These are phyloP conservation scores for Polietes domitor DNA, from an alignment of 2,888 invertebrate species.

Conservation along the genomic window DNA sequence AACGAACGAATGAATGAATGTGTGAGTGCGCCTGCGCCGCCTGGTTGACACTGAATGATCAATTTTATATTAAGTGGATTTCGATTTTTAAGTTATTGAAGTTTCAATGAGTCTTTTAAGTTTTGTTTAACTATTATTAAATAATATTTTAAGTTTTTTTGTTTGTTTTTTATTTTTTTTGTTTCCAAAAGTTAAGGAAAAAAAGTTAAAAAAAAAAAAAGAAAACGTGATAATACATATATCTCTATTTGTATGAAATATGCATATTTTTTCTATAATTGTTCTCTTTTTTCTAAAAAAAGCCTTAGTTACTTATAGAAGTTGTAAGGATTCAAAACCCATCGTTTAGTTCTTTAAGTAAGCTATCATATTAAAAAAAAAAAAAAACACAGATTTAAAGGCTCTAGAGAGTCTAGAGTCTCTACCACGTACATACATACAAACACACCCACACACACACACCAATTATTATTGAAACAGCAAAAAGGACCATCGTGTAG, in stretches of 20 bases:
- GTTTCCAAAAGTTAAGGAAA: background rate
- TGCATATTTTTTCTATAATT: slow-evolving; percentile 15
- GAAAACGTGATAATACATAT: slow-evolving; percentile 37
- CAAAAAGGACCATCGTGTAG: slow-evolving; percentile 56
- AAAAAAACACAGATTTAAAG: background rate
- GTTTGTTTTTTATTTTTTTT: background rate
- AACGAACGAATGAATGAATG: slow-evolving; percentile 18
- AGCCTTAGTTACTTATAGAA: slow-evolving; percentile 41
- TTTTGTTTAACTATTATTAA: slow-evolving; percentile 8
- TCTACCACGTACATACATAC: background rate
- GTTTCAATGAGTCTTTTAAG: background rate
- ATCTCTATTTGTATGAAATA: slow-evolving; percentile 16
- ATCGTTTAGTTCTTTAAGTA: slow-evolving; percentile 65
- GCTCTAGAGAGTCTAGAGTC: background rate
- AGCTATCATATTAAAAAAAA: background rate
- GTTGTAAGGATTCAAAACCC: slow-evolving; percentile 47
- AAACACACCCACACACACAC: slow-evolving; percentile 18
- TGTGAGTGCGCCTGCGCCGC: no score
- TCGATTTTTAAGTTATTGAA: background rate
- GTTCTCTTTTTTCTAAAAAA: slow-evolving; percentile 4
- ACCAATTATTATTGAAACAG: slow-evolving; percentile 44
- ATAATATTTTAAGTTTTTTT: slow-evolving; percentile 7
- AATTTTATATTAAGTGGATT: no score
- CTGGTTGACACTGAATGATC: background rate
- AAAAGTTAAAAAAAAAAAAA: background rate